These are phyloP conservation scores for Aspidoscelis tigris DNA, from an alignment of 2,113 vertebrate species.

Conservation along the genomic window DNA sequence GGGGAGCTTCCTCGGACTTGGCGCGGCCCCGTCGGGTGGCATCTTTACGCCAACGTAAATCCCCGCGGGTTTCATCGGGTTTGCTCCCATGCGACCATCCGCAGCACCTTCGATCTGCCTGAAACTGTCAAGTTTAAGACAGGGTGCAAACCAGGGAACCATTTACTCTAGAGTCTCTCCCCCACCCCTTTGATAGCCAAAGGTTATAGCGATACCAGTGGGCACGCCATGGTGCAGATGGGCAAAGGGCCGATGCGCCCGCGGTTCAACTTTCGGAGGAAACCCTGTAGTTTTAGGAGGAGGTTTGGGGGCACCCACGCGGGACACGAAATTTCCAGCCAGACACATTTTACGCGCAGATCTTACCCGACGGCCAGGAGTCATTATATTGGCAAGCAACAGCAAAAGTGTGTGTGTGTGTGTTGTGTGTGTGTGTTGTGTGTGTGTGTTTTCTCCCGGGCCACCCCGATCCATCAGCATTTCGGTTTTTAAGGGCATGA, in stretches of 20 bases:
- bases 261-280: neutral
- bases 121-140: neutral
- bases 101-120: neutral
- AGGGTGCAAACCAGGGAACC: neutral
- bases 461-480: slow-evolving; percentile 45
- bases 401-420: slow-evolving; percentile 34
- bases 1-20: no score
- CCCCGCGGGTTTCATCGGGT: neutral
- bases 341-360: slow-evolving; percentile 37
- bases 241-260: no score
- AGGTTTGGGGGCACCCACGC: neutral
- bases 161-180: neutral
- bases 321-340: neutral
- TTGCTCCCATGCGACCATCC: neutral
- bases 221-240: neutral
- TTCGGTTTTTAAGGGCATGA: slow-evolving; percentile 65
- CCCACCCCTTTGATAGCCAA: neutral
- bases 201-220: neutral
- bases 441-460: slow-evolving; percentile 28
- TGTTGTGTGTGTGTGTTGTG: slow-evolving; percentile 3
- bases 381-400: slow-evolving; percentile 29
- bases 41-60: neutral
- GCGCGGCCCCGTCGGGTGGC: neutral
- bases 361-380: slow-evolving; percentile 40
- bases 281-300: neutral